These are phyloP conservation scores for Drosophila anomalata DNA, from an alignment of 2,888 invertebrate genomes.

Conservation along the genomic window DNA sequence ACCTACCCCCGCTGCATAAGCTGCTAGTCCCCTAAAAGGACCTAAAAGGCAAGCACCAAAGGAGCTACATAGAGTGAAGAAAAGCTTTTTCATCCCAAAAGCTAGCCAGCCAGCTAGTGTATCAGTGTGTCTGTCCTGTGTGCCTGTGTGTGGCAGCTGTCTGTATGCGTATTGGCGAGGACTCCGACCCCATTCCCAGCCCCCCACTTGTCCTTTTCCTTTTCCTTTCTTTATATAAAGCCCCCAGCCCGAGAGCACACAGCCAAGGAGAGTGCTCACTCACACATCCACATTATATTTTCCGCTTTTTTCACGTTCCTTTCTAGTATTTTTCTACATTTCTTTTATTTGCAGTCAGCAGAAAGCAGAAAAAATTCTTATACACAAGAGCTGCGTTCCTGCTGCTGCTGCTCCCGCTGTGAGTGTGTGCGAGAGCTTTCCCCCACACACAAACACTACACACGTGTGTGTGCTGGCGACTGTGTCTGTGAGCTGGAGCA, in stretches of 20 bases:
- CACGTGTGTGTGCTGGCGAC: conserved; percentile 43
- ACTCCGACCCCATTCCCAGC: conserved; percentile 37
- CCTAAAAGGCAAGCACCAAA: not conserved
- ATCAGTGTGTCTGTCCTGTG: conserved; percentile 9
- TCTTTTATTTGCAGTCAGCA: conserved; percentile 71
- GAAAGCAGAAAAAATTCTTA: conserved; percentile 70
- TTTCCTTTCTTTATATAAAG: conserved; percentile 64
- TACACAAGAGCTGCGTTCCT: conserved; percentile 62
- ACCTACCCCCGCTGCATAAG: not conserved
- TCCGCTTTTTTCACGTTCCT: conserved; percentile 24
- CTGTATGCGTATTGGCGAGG: conserved; percentile 77
- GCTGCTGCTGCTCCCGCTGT: conserved; percentile 15
- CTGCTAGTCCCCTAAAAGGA: not conserved
- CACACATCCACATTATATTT: conserved; percentile 26
- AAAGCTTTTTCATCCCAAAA: conserved; percentile 61
- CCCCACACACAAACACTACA: conserved; percentile 26
- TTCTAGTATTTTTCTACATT: conserved; percentile 52
- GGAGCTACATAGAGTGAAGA: conserved; percentile 55
- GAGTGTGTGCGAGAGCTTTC: conserved; percentile 51
- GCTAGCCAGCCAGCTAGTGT: conserved; percentile 45
- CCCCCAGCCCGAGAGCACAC: conserved; percentile 49
- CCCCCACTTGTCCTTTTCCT: conserved; percentile 50
- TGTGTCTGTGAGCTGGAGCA: conserved; percentile 63
- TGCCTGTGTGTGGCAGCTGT: conserved; percentile 70
- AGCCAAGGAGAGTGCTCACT: conserved; percentile 60